Conservation (phyloP, 2,888 invertebrate species). For the Auanema freiburgensis region DNA sequence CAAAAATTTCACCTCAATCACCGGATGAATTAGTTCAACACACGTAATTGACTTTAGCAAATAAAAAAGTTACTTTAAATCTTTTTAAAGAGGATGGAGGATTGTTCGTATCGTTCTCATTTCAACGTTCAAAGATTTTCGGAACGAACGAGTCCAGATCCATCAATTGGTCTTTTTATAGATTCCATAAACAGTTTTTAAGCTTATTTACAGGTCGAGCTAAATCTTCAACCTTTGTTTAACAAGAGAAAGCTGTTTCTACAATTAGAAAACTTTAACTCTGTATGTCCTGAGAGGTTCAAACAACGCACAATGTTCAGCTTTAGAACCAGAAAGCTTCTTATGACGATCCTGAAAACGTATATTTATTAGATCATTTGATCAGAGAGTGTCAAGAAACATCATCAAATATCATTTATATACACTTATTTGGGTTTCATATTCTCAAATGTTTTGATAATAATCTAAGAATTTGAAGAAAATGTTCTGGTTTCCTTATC, state of each 20-base stretch:
- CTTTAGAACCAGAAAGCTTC: slow-evolving; percentile 30
- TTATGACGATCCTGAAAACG: slow-evolving; percentile 26
- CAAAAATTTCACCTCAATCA: slow-evolving; percentile 8
- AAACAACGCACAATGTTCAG: background rate
- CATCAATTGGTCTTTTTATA: background rate
- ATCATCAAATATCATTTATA: slow-evolving; percentile 18
- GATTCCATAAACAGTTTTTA: background rate
- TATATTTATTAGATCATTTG: slow-evolving; percentile 31
- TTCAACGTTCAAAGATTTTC: slow-evolving; percentile 39
- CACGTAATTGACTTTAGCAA: background rate
- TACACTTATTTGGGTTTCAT: slow-evolving; percentile 30
- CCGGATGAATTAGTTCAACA: background rate
- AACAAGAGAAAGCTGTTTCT: slow-evolving; percentile 24
- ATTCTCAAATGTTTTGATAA: no score
- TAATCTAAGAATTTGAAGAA: slow-evolving; percentile 9
- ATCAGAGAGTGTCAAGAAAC: slow-evolving; percentile 23
- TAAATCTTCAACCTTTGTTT: slow-evolving; percentile 25
- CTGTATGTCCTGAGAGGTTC: slow-evolving; percentile 11
- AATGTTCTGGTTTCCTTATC: slow-evolving; percentile 34
- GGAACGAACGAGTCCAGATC: slow-evolving; percentile 11
- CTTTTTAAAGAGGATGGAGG: slow-evolving; percentile 23
- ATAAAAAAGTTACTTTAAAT: background rate
- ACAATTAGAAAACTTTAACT: slow-evolving; percentile 43
- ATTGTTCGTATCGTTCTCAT: slow-evolving; percentile 31
- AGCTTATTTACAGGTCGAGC: slow-evolving; percentile 24